Base-by-base conservation (phyloP, 92 coral and sea anemone species). In the Porites rus region DNA sequence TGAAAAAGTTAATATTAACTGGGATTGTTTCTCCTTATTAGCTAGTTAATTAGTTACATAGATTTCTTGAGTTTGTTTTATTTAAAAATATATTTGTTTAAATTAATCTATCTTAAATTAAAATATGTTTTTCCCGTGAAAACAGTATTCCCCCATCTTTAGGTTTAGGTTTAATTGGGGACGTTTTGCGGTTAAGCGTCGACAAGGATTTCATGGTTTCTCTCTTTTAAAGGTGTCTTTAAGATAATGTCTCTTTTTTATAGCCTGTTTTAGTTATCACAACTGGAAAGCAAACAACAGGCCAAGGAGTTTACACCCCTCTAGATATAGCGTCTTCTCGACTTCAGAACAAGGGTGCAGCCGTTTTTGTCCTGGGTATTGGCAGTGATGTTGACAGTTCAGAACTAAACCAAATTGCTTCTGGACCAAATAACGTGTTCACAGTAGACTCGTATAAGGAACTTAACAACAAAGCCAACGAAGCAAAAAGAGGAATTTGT, bases 401-500 rank as follows among this genome's bases (percentile, higher is more conserved):
- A 17, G 95, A 92, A 65, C 88, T 92, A 10, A 63, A 17, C 43
- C 16, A 89, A 43, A 89, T 92, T 14, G 95, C 95, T 46, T 89
- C 95, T 7, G 54, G 85, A 0, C 86, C 86, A 0, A 75, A 67
- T 0, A 67, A 89, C 59, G 93, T 68, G 54, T n/a, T 89, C 2
- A 81, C 62, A n/a, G 91, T 76, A 8, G 21, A 85, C n/a, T 92
- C 95, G 4, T 92, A 86, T 82, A 61, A 86, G 82, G 77, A 82
- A 6, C 84, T 92, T 53, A 60, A 86, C 31, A 67, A 65, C 59
- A 89, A 81, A 58, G 38, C 73, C 16, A 21, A 24, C 2, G 79
- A 77, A 17, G 16, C 86, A 21, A 86, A 87, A 65, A 65, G 74
- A 24, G 84, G 74, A 53, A 78, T 88, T 31, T 92, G 95, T 81